Evolutionary conservation across 2,888 invertebrate genomes (phyloP), one percentile per base, ranked within the genome.

Genomic region (Eristalinus sepulchralis): DNA sequence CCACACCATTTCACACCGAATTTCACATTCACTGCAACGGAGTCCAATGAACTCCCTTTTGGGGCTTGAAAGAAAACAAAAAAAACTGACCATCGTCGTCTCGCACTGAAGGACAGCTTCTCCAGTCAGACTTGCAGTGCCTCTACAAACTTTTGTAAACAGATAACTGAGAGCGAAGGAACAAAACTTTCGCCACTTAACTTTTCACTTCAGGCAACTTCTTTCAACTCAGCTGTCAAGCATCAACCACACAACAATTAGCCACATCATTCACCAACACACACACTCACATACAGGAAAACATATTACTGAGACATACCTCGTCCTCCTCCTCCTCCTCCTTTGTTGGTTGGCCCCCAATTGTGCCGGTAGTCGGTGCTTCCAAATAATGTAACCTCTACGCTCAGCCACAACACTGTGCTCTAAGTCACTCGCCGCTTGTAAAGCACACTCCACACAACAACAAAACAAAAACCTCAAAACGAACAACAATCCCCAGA

Each of bases 321-420:
- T 55, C 27, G 24, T 67, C 82, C 71, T 39, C 39, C 24, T 70
- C 82, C 71, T 39, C 39, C 24, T 70, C 72, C n/a, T 67, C 85
- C 33, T 82, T 82, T 73, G 78, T 57, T 34, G 70, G 57, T 66
- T 85, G 85, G 59, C 72, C 82, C n/a, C 85, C 85, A 64, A 85
- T 82, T 85, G 73, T 85, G 82, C 39, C 34, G 62, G n/a, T 10
- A 76, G 62, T 39, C 20, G 8, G 27, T 20, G 62, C 59, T 63
- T 10, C 17, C 31, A n/a, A 55, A 55, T 22, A 39, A 63, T 64
- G 8, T 13, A 57, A 20, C 55, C 3, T n/a, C 6, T n/a, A 17
- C 10, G 4, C 33, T 3, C 8, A 11, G 20, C 53, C 53, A 53
- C 57, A 24, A 22, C 22, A 57, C 57, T 57, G 11, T 5, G 5